These are phyloP conservation scores for Nibea albiflora DNA, from an alignment of 2,113 vertebrate species.

Conservation along the genomic window DNA sequence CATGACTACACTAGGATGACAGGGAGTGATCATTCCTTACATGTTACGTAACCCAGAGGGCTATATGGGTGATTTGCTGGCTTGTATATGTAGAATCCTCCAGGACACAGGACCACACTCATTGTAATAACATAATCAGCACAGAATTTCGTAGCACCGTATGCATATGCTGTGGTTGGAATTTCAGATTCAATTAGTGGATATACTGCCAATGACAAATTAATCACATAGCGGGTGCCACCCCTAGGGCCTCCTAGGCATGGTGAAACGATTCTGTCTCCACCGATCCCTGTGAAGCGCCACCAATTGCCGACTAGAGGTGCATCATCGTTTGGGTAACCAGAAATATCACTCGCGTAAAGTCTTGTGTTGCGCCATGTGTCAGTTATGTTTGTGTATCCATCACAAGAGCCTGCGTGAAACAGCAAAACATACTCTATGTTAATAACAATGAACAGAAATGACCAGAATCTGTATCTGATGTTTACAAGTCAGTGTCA, in stretches of 20 bases:
- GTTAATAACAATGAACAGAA: neutral
- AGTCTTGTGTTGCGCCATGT: constrained; percentile 59
- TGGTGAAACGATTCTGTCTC: fast-evolving
- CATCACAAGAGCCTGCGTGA: constrained; percentile 52
- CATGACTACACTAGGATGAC: neutral
- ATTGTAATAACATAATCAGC: fast-evolving
- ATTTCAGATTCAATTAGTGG: neutral
- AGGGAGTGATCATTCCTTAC: constrained; percentile 40
- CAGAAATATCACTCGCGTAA: neutral
- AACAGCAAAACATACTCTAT: neutral
- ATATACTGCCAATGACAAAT: fast-evolving
- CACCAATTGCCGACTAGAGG: constrained; percentile 14
- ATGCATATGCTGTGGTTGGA: neutral
- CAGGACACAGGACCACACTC: constrained; percentile 42
- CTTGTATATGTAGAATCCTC: constrained; percentile 63
- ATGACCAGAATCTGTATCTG: neutral
- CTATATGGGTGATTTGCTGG: fast-evolving
- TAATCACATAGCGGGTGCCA: fast-evolving
- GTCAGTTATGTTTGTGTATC: constrained; percentile 42
- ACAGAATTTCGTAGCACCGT: fast-evolving
- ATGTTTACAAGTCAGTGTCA: neutral
- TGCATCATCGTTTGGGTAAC: neutral
- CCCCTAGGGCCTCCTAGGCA: fast-evolving
- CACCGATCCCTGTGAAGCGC: constrained; percentile 53
- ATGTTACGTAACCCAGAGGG: neutral